phyloP scores from a whole-genome alignment of 2,797 vertebrate species.

The Danio kyathit region DNA sequence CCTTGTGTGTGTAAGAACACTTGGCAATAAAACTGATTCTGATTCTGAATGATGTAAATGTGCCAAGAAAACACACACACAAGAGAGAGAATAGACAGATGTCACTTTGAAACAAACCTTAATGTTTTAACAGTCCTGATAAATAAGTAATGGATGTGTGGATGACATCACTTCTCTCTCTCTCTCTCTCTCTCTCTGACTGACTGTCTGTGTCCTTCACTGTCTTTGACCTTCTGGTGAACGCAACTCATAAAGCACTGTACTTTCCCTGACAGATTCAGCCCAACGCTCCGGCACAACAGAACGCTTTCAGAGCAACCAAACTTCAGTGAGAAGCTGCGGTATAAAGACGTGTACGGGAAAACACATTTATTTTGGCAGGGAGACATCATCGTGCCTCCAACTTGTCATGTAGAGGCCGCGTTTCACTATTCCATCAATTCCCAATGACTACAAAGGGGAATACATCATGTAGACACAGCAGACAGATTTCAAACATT shows the following conservation, averaged over 20 bases:
- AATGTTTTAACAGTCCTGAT: conserved; percentile 51
- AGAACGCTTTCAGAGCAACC: not conserved
- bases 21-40: no score
- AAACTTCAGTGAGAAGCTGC: not conserved
- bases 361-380: not conserved
- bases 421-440: not conserved
- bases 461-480: not conserved
- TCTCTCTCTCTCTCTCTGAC: no score
- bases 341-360: not conserved
- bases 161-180: conserved; percentile 41
- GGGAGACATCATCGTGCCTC: not conserved
- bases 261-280: conserved; percentile 22
- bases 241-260: conserved; percentile 10
- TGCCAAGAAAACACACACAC: conserved; percentile 17
- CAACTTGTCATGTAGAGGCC: not conserved
- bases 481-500: not conserved
- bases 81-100: conserved; percentile 47
- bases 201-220: conserved; percentile 23
- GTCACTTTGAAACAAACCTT: conserved; percentile 57
- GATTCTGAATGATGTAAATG: not conserved
- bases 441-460: not conserved
- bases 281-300: not conserved
- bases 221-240: conserved; percentile 32
- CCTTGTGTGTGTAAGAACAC: no score
- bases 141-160: conserved; percentile 37